phyloP scores from a whole-genome alignment of 2,888 invertebrate genomes.

The Yponomeuta malinellus region DNA sequence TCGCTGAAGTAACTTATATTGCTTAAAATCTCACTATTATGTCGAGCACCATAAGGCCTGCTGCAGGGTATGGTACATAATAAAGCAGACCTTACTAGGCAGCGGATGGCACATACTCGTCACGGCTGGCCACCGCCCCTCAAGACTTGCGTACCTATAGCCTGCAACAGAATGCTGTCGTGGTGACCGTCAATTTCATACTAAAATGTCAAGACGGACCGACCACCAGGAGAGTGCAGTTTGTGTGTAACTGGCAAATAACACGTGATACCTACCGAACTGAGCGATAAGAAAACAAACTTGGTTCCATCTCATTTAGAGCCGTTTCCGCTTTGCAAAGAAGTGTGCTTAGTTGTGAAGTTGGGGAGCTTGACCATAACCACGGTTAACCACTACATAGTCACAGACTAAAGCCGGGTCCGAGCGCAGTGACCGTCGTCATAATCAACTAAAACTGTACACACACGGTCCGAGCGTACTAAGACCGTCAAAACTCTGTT shows the following conservation, averaged over 20 bases:
- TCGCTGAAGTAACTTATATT: background rate
- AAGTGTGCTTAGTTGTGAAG: background rate
- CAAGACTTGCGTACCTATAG: background rate
- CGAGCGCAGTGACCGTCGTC: too few species aligned
- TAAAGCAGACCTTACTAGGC: constrained; percentile 41
- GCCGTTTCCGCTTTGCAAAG: background rate
- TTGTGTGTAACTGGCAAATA: constrained; percentile 25
- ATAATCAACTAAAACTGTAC: too few species aligned
- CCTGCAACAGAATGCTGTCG: background rate
- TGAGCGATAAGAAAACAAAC: constrained; percentile 24
- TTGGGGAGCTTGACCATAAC: background rate
- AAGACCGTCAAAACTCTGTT: too few species aligned
- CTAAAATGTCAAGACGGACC: constrained; percentile 24
- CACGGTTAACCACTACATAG: too few species aligned
- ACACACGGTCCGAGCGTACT: too few species aligned
- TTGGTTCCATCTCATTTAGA: constrained; percentile 55
- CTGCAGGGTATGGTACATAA: constrained; percentile 36
- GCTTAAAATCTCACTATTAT: background rate
- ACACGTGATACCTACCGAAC: constrained; percentile 28
- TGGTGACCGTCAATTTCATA: background rate
- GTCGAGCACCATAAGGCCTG: background rate
- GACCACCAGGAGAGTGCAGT: constrained; percentile 53
- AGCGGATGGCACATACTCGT: constrained; percentile 32
- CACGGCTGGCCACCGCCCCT: constrained; percentile 45
- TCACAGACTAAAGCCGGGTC: too few species aligned